Conservation (phyloP, 1,140 invertebrate genomes). For the Glomeris maerens region DNA sequence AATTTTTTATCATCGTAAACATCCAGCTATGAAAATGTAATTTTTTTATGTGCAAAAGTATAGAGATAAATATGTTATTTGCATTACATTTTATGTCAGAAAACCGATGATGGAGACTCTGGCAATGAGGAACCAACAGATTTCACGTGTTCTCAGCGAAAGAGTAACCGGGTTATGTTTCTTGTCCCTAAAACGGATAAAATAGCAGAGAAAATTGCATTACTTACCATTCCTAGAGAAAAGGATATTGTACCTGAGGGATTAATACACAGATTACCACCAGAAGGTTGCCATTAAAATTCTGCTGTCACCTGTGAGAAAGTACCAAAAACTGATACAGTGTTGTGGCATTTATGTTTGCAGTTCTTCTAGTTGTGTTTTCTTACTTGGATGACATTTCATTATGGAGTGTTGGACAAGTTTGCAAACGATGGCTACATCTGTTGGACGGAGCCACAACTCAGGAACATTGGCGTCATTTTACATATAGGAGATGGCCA, state of each 20-base stretch:
- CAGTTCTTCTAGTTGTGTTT: constrained; percentile 73
- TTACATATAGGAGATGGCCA: constrained; percentile 61
- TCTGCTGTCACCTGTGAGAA: too few species aligned
- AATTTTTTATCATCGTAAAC: too few species aligned
- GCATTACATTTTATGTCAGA: constrained; percentile 41
- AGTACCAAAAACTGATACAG: too few species aligned
- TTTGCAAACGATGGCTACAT: constrained; percentile 67
- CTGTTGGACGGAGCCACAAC: constrained; percentile 59
- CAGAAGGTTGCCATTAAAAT: constrained; percentile 37
- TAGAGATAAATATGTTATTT: too few species aligned
- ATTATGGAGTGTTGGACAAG: constrained; percentile 67
- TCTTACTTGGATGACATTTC: constrained; percentile 81
- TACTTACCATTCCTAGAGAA: constrained; percentile 26
- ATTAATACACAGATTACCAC: constrained; percentile 45
- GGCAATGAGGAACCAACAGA: constrained; percentile 81
- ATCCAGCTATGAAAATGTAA: too few species aligned
- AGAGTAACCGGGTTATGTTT: constrained; percentile 9
- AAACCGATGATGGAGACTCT: constrained; percentile 80
- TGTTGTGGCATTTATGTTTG: constrained; percentile 33
- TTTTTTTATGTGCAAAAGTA: too few species aligned
- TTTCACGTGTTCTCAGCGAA: constrained; percentile 22
- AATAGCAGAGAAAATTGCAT: constrained; percentile 30
- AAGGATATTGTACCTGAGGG: constrained; percentile 27
- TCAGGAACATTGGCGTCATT: constrained; percentile 57
- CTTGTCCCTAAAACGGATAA: constrained; percentile 28